Evolutionary conservation across 2,888 invertebrate species (phyloP), one percentile per base, ranked within the genome.

Genomic region (Argyresthia albistria): DNA sequence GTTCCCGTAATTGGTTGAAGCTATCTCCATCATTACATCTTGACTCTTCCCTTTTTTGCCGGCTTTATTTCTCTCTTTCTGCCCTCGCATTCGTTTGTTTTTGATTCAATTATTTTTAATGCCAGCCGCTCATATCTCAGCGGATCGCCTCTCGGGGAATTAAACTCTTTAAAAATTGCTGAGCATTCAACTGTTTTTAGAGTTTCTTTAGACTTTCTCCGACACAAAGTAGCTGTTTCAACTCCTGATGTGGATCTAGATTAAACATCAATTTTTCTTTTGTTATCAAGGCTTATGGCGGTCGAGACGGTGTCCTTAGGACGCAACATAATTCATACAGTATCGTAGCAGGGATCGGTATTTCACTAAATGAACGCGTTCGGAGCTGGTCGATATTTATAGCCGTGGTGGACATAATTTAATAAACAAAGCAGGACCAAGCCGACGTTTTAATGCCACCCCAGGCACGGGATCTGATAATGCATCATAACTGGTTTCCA

Each of bases 21-120:
- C 80, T 87, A 87, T 87, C 87, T 83, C 69, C 73, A 70, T 81
- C 86, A 84, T 87, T 86, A 86, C 83, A 87, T 87, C 87, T 78
- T 73, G 73, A 74, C 72, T 79, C 68, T 76, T 75, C 71, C 70
- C 70, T 76, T 79, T 76, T 79, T 77, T 70, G 68, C 70, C 58
- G 62, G 66, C 66, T 81, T 79, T 80, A 77, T 80, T 80, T 70
- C 73, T 77, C 72, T 75, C 75, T 76, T 73, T 72, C 66, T 63
- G 69, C 67, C 65, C 68, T 71, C 66, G 71, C 76, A 76, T 76
- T 74, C 75, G 73, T 80, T 82, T 82, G 83, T 82, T 82, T 84
- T 82, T 78, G 70, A 80, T 81, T 83, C 81, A 81, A 82, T 81
- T 83, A 78, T 73, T 76, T 79, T 78, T 80, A 79, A 78, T 73